Base-by-base conservation (phyloP, 2,113 vertebrate species). In the Sterrhoptilus dennistouni region DNA sequence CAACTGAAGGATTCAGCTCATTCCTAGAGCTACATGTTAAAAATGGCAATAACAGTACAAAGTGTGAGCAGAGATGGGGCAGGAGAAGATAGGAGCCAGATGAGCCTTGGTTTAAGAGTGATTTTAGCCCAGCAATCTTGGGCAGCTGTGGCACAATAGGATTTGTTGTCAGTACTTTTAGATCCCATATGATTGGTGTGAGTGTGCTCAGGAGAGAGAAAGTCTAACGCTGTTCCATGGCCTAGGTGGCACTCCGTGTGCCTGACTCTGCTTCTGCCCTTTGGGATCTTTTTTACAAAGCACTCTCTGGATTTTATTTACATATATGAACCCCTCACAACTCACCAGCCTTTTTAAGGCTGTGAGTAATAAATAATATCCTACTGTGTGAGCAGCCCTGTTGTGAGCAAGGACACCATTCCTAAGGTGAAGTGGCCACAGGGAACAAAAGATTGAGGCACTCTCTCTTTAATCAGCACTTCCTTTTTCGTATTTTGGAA, bases 191-290 rank as follows among this genome's bases (percentile, higher is more conserved):
- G 6, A 33, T 1, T 1, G 1, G 28, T 4, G 8, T 18, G 33
- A 61, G 8, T 0, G 18, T 5, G 0, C n/a, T 31, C 4, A 20
- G 72, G 42, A 69, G 52, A 56, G 18, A 87, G 38, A 80, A 77
- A 33, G 0, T 2, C 54, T 33, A 40, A 36, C 0, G 1, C 16
- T 45, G 44, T 6, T 38, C 44, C 80, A 28, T 0, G 1, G 52
- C 57, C 33, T 4, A 8, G 53, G 53, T 40, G 36, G 64, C 36
- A 74, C 23, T 74, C 23, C 9, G 2, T 1, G 9, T 7, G 25
- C 69, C 42, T 18, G 13, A 57, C 14, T 5, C 5, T 17, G 10
- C 36, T 76, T 33, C 59, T 49, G 56, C 22, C 52, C 44, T 53
- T 35, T 18, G 45, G 70, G 53, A 45, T 59, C 21, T 36, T 35